Evolutionary conservation across 2,113 vertebrate genomes (phyloP).

Genomic region (Lagopus muta): DNA sequence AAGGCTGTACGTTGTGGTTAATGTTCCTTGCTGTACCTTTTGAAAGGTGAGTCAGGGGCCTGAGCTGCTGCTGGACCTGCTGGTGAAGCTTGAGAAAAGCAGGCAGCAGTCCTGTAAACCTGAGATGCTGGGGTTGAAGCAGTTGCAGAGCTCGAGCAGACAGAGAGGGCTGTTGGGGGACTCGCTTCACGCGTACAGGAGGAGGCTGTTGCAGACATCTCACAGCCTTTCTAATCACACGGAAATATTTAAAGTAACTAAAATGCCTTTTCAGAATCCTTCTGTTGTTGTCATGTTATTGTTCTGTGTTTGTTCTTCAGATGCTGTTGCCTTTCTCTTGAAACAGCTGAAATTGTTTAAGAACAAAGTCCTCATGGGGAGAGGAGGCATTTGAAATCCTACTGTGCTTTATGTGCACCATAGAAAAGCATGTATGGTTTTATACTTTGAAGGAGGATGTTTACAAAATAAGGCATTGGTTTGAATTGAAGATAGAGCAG

Average conservation of each 20-base stretch:
- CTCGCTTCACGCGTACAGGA: neutral
- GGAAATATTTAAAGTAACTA: slow-evolving; percentile 55
- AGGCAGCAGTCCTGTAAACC: neutral
- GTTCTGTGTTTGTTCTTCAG: neutral
- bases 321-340: neutral
- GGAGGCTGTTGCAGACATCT: neutral
- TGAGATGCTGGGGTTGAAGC: neutral
- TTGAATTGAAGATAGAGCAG: neutral
- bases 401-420: neutral
- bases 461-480: neutral
- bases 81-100: neutral
- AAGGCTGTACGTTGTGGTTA: neutral
- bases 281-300: neutral
- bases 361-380: neutral
- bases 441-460: neutral
- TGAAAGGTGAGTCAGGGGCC: neutral
- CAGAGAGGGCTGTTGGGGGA: neutral
- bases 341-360: neutral
- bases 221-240: neutral
- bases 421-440: neutral
- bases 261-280: slow-evolving; percentile 8
- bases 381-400: neutral
- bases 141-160: neutral
- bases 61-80: neutral
- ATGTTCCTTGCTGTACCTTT: neutral